These are phyloP conservation scores for Lepidonotus clava DNA, from an alignment of 2,888 invertebrate genomes.

Conservation along the genomic window DNA sequence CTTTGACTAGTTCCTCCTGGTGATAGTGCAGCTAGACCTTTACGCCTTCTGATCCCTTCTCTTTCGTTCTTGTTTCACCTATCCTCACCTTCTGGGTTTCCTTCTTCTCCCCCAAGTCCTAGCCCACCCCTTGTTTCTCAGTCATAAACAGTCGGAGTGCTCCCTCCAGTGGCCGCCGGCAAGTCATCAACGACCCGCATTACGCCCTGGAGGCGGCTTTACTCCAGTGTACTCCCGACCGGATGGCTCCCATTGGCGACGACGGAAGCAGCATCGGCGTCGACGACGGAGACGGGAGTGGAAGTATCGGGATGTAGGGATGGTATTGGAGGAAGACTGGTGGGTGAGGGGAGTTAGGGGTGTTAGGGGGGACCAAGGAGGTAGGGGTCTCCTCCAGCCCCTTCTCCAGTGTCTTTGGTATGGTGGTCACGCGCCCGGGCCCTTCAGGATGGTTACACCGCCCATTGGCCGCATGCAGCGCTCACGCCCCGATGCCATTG, in stretches of 20 bases:
- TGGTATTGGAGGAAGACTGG: background rate
- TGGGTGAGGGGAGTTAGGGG: too few relatives aligned
- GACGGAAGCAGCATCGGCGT: background rate
- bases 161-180: too few relatives aligned
- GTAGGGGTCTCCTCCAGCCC: background rate
- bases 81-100: too few relatives aligned
- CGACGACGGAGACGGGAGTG: background rate
- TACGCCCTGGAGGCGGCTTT: background rate
- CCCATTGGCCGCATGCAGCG: constrained; percentile 10
- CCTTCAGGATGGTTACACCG: constrained; percentile 38
- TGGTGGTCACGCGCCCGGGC: background rate
- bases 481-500: constrained; percentile 11
- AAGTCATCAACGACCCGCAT: too few relatives aligned
- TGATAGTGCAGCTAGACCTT: background rate
- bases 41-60: background rate
- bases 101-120: too few relatives aligned
- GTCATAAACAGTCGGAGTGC: too few relatives aligned
- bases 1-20: too few relatives aligned
- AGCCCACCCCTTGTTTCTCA: too few relatives aligned
- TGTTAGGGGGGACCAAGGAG: background rate
- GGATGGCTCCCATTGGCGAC: background rate
- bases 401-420: constrained; percentile 1
- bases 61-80: too few relatives aligned
- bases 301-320: background rate
- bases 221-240: background rate